Percentiles rank a stretch among this genome's conserved stretches.
phyloP scores from a whole-genome alignment of 2,888 invertebrate genomes.

The Melolontha melolontha region DNA sequence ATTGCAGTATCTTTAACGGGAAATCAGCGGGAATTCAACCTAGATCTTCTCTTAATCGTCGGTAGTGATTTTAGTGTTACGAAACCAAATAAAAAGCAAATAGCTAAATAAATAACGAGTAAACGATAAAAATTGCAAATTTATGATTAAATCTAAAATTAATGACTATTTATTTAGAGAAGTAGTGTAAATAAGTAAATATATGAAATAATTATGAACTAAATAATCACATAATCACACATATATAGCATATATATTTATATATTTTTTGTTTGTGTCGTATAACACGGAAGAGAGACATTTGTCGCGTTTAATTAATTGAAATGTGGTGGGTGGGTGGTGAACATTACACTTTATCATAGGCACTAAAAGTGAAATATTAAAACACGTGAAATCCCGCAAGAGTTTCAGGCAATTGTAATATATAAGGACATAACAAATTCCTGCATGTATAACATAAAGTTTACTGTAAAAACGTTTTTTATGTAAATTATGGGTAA shows the following conservation, averaged over 20 bases:
- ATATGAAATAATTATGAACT: not conserved
- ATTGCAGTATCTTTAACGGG: too few relatives aligned
- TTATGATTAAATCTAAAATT: too few relatives aligned
- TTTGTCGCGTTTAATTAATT: constrained; percentile 24
- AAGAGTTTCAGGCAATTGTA: constrained; percentile 8
- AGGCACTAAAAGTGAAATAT: constrained; percentile 29
- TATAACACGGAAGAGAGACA: constrained; percentile 19
- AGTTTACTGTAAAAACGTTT: constrained; percentile 18
- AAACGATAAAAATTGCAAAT: too few relatives aligned
- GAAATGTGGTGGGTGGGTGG: constrained; percentile 10
- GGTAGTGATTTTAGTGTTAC: too few relatives aligned
- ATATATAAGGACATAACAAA: too few relatives aligned
- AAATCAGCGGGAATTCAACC: too few relatives aligned
- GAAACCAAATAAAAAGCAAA: too few relatives aligned
- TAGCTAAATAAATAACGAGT: too few relatives aligned
- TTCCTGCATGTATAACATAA: not conserved
- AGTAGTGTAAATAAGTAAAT: too few relatives aligned
- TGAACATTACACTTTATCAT: constrained; percentile 27
- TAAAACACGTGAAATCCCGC: constrained; percentile 21
- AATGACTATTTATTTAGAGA: too few relatives aligned
- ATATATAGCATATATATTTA: too few relatives aligned
- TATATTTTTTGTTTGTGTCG: not conserved
- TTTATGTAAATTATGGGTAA: constrained; percentile 19
- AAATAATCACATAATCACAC: not conserved
- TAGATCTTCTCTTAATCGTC: too few relatives aligned